phyloP scores from a whole-genome alignment of 2,113 vertebrate species.

The Isurus oxyrinchus region DNA sequence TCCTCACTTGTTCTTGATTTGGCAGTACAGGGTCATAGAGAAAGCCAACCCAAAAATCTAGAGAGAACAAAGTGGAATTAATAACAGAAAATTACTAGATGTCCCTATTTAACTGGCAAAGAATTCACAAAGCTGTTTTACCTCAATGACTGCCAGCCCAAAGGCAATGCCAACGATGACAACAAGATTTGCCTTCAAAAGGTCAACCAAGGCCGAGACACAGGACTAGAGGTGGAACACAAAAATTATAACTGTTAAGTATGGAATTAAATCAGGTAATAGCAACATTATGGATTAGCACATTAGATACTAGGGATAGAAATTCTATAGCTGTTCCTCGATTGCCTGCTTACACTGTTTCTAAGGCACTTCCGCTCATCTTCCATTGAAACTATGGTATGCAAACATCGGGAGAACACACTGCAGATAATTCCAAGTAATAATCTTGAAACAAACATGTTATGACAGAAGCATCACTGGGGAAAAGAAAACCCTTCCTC shows the following conservation, averaged over 20 bases:
- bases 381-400: not conserved
- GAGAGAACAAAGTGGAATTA: conserved; percentile 36
- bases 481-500: not conserved
- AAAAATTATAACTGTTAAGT: not conserved
- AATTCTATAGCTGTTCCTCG: not conserved
- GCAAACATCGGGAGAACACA: not conserved
- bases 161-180: conserved; percentile 57
- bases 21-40: conserved; percentile 63
- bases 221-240: conserved; percentile 53
- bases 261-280: not conserved
- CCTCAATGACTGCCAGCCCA: conserved; percentile 62
- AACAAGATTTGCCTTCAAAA: conserved; percentile 39
- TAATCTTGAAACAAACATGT: not conserved
- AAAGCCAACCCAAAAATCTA: conserved; percentile 62
- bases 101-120: not conserved
- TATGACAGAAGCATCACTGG: not conserved
- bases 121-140: conserved; percentile 41
- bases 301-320: not conserved
- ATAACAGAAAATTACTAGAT: not conserved
- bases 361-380: not conserved
- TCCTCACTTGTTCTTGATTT: conserved; percentile 58
- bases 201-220: conserved; percentile 23
- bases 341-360: not conserved
- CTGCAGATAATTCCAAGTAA: not conserved
- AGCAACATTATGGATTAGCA: not conserved